Evolutionary conservation across 2,797 vertebrate genomes (phyloP).

Genomic region (Sphenodon punctatus): DNA sequence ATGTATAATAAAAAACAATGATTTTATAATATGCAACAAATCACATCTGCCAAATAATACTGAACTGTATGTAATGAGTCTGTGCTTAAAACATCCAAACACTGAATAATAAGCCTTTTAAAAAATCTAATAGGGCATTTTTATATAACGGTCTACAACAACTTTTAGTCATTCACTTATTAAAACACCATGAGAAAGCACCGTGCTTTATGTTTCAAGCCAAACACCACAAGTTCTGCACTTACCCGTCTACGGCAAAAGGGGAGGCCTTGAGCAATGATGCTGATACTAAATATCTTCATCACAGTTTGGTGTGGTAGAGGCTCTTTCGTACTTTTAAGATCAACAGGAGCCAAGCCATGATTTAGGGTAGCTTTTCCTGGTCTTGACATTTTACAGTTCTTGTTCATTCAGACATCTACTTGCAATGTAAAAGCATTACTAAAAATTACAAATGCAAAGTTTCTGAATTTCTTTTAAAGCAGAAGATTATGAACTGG

Average conservation of each 20-base stretch:
- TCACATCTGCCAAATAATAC: neutral
- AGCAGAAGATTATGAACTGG: constrained; percentile 6
- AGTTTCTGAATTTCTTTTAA: constrained; percentile 3
- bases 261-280: constrained; percentile 95
- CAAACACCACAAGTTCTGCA: constrained; percentile 55
- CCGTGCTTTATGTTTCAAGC: neutral
- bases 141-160: neutral
- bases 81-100: neutral
- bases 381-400: constrained; percentile 86
- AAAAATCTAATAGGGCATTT: neutral
- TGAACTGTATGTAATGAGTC: neutral
- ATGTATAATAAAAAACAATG: too few species aligned
- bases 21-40: constrained; percentile 4
- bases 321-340: constrained; percentile 83
- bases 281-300: constrained; percentile 99
- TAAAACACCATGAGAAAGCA: neutral
- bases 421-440: constrained; percentile 68
- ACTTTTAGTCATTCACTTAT: too few species aligned
- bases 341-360: constrained; percentile 83
- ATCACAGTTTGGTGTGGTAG: constrained; percentile 92
- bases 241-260: constrained; percentile 98
- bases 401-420: constrained; percentile 61
- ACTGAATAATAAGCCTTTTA: neutral
- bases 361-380: constrained; percentile 83
- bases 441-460: constrained; percentile 46